Percentiles rank a stretch among this genome's conserved stretches.
Evolutionary conservation across 2,113 vertebrate species (phyloP).

Genomic region (Pygoscelis antarcticus): DNA sequence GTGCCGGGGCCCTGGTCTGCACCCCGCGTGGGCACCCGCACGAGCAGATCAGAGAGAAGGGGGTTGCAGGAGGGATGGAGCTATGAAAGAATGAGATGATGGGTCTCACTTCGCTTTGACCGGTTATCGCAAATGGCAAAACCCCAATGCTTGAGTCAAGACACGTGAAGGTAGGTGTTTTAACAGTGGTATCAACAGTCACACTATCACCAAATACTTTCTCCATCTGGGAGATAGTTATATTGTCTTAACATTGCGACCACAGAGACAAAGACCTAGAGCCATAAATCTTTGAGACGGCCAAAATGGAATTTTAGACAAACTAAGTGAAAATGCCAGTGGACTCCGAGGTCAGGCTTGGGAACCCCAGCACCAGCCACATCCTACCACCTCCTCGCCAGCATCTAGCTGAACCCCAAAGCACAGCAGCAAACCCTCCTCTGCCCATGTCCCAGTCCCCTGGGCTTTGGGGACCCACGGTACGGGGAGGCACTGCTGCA

Average conservation of each 20-base stretch:
- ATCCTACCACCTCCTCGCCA: neutral
- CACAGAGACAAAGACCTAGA: neutral
- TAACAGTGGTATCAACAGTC: no score
- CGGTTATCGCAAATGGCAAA: neutral
- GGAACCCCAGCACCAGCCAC: neutral
- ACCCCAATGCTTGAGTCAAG: neutral
- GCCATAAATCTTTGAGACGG: rapidly evolving
- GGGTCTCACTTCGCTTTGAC: neutral
- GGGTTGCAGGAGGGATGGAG: neutral
- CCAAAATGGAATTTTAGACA: neutral
- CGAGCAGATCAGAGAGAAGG: neutral
- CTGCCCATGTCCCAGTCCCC: neutral
- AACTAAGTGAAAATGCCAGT: neutral
- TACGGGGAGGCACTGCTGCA: neutral
- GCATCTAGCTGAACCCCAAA: neutral
- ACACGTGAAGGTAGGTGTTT: neutral
- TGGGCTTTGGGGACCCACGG: rapidly evolving
- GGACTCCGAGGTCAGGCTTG: rapidly evolving
- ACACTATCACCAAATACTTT: no score
- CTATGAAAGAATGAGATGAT: neutral
- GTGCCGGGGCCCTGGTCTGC: no score
- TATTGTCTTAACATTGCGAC: no score
- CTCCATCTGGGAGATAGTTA: neutral
- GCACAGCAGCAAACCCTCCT: neutral
- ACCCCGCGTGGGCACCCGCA: neutral